phyloP scores from a whole-genome alignment of 2,888 invertebrate species.

The Trichogramma evanescens region DNA sequence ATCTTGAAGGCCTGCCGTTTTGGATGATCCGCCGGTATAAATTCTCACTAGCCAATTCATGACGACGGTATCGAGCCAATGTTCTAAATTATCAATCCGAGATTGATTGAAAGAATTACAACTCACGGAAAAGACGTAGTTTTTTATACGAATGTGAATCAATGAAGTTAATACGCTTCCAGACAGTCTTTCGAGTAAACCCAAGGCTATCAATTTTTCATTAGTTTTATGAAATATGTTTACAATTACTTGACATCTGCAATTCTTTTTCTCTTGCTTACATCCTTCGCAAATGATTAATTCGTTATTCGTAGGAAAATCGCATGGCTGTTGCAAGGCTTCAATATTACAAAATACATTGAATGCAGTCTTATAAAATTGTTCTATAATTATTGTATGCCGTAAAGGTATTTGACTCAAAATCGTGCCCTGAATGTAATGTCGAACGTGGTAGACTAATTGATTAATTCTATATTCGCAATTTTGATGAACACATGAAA shows the following conservation, averaged over 20 bases:
- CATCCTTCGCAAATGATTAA: slow-evolving; percentile 67
- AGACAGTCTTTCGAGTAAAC: slow-evolving; percentile 73
- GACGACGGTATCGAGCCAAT: slow-evolving; percentile 80
- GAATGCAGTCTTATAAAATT: slow-evolving; percentile 73
- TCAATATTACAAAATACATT: slow-evolving; percentile 57
- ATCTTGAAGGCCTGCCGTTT: slow-evolving; percentile 53
- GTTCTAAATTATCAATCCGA: slow-evolving; percentile 68
- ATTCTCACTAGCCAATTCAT: slow-evolving; percentile 81
- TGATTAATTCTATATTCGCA: slow-evolving; percentile 53
- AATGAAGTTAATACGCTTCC: slow-evolving; percentile 78
- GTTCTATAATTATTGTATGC: slow-evolving; percentile 62
- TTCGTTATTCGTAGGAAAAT: slow-evolving; percentile 53
- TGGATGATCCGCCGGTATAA: slow-evolving; percentile 62
- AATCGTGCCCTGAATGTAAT: slow-evolving; percentile 59
- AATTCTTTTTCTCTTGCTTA: slow-evolving; percentile 55
- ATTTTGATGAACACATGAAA: slow-evolving; percentile 27
- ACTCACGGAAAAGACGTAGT: slow-evolving; percentile 77
- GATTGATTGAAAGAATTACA: slow-evolving; percentile 81
- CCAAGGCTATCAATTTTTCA: slow-evolving; percentile 65
- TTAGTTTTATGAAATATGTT: slow-evolving; percentile 72
- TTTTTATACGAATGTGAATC: slow-evolving; percentile 75
- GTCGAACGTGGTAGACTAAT: slow-evolving; percentile 56
- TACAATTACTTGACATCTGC: slow-evolving; percentile 61
- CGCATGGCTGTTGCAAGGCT: slow-evolving; percentile 27
- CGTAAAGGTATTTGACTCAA: slow-evolving; percentile 66